Percentiles rank a stretch among this genome's conserved stretches.
These are phyloP conservation scores for Trigoniulus corallinus DNA, from an alignment of 1,140 invertebrate genomes.

Conservation along the genomic window DNA sequence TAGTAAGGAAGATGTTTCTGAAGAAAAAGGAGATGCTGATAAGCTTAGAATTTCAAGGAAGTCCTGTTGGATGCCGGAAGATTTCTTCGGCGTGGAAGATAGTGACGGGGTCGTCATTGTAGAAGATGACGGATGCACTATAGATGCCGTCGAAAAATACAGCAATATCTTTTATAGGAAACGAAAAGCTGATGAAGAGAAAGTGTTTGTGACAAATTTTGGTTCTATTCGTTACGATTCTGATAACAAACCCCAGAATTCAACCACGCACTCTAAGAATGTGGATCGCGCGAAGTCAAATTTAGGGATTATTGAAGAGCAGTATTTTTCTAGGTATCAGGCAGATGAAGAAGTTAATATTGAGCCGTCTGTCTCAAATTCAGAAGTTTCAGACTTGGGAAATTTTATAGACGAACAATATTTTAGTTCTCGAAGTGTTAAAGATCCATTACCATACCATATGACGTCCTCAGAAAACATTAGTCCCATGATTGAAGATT, in stretches of 20 bases:
- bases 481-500: background rate
- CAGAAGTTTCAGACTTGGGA: background rate
- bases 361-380: background rate
- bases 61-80: too few species aligned
- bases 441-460: background rate
- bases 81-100: too few species aligned
- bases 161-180: too few species aligned
- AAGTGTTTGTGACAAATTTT: too few species aligned
- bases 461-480: background rate
- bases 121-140: too few species aligned
- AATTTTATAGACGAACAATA: background rate
- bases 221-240: background rate
- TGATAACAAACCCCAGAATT: background rate
- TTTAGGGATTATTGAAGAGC: background rate
- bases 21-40: too few species aligned
- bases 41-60: too few species aligned
- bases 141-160: too few species aligned
- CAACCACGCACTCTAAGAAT: background rate
- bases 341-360: too few species aligned
- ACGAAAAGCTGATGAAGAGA: too few species aligned
- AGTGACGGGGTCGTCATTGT: too few species aligned
- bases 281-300: background rate
- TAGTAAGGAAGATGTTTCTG: too few species aligned
- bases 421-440: background rate
- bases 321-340: background rate